Base-by-base conservation (phyloP, 2,888 invertebrate genomes). In the Pseudococcus jackbeardsleyi region DNA sequence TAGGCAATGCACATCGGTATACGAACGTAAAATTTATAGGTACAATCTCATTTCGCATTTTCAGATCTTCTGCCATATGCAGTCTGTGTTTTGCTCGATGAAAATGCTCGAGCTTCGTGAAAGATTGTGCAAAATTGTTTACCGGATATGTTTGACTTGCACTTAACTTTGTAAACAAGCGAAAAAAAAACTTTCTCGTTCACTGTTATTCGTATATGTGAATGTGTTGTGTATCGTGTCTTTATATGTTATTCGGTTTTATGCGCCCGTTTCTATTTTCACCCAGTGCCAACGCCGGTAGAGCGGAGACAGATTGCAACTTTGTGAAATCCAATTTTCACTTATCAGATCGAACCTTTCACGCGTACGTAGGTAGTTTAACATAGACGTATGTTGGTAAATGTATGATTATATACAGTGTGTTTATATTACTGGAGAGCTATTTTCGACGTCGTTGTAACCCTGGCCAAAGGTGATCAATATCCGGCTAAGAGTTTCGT, bases 301-400 rank as follows among this genome's bases (percentile, higher is more conserved):
- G 42, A 9, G 42, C 42, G 42, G 46, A 82, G 79, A 82, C 79
- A 82, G 46, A 46, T 46, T 42, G 79, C 46, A 82, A 82, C 79
- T 46, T 46, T 42, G 79, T 82, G 19, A 82, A 82, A 82, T 82
- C 79, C 79, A 82, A 82, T 82, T 82, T 82, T 82, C 79, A 82
- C 42, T 72, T 82, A 82, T 82, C 79, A 42, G 79, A 82, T 82
- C 46, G 46, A 42, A 82, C 46, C 79, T 46, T 22, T 82, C 33
- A 72, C 72, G 72, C 33, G 72, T 72, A 22, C 64, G 33, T 33
- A 39, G 5, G 19, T 19, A 22, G 33, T 72, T 26, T 33, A 33
- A 17, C 33, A 33, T 33, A 72, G 72, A 72, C 17, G 33, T 26
- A 72, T 11, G 33, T 8, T 12, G 4, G 17, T 68, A 33, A 3